Percentiles rank a stretch among this genome's conserved stretches.
Evolutionary conservation across 2,113 vertebrate species (phyloP).

Genomic region (Calyptomena viridis): DNA sequence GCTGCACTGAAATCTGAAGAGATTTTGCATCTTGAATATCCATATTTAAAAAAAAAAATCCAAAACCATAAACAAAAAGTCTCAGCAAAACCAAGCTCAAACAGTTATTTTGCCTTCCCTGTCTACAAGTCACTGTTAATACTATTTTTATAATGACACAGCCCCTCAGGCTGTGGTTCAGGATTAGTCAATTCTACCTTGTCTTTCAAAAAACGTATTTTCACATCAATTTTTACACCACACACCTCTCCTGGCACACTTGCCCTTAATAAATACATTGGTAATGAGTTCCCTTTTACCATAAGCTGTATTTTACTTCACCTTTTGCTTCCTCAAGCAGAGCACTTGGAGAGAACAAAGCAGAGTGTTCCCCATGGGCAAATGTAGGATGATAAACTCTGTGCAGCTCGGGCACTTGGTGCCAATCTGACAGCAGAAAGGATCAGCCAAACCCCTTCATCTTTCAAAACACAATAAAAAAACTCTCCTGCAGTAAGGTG

Average conservation of each 20-base stretch:
- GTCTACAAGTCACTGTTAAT: background rate
- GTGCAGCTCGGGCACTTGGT: background rate
- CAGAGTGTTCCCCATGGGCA: background rate
- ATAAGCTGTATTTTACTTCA: background rate
- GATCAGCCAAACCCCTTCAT: background rate
- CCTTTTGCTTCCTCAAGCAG: background rate
- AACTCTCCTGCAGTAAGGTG: background rate
- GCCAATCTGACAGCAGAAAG: background rate
- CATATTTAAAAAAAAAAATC: too few relatives aligned
- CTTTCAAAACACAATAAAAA: background rate
- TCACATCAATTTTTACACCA: background rate
- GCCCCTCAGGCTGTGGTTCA: background rate
- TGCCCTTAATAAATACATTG: background rate
- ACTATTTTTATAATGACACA: background rate
- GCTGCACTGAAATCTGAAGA: background rate
- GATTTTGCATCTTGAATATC: background rate
- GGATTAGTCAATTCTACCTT: background rate
- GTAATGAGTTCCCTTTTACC: background rate
- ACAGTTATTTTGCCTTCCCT: background rate
- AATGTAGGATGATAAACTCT: background rate
- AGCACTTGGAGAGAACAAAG: background rate
- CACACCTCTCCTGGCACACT: background rate
- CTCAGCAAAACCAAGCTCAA: background rate
- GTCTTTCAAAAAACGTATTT: background rate
- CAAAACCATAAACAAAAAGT: background rate